A percentile compares a stretch with the other conserved stretches of the same genome.
Evolutionary conservation across 2,113 vertebrate species (phyloP).

Genomic region (Progne subis): DNA sequence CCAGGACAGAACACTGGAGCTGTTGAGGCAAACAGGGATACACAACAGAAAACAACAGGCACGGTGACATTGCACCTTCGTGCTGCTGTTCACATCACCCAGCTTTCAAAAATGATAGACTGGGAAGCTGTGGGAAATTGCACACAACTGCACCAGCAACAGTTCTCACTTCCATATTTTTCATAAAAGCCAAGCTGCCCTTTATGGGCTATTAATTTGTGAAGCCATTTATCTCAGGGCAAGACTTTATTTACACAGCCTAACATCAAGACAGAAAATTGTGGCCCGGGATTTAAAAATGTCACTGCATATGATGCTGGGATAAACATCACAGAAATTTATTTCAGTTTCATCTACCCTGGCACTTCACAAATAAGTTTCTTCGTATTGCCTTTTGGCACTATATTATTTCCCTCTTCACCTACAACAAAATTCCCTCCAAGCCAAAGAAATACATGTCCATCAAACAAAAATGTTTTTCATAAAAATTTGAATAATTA

Average conservation of each 20-base stretch:
- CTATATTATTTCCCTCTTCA: background rate
- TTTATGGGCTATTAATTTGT: slow-evolving; percentile 33
- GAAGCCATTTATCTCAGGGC: slow-evolving; percentile 1
- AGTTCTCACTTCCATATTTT: background rate
- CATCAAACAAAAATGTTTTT: background rate
- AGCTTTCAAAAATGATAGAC: background rate
- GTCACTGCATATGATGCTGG: background rate
- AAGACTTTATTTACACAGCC: background rate
- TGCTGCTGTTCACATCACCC: background rate
- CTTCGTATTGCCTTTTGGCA: background rate
- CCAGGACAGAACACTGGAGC: background rate
- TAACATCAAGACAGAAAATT: background rate
- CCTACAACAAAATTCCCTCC: background rate
- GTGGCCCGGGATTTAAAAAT: background rate
- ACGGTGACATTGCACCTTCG: background rate
- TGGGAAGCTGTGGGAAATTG: background rate
- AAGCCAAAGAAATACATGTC: background rate
- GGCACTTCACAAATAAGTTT: background rate
- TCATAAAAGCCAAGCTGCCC: background rate
- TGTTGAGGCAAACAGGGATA: background rate
- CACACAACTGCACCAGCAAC: background rate
- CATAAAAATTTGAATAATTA: background rate
- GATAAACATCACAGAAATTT: slow-evolving; percentile 12
- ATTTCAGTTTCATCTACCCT: background rate
- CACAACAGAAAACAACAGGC: background rate